These are phyloP conservation scores for Ditula angustiorana DNA, from an alignment of 2,888 invertebrate genomes.

Conservation along the genomic window DNA sequence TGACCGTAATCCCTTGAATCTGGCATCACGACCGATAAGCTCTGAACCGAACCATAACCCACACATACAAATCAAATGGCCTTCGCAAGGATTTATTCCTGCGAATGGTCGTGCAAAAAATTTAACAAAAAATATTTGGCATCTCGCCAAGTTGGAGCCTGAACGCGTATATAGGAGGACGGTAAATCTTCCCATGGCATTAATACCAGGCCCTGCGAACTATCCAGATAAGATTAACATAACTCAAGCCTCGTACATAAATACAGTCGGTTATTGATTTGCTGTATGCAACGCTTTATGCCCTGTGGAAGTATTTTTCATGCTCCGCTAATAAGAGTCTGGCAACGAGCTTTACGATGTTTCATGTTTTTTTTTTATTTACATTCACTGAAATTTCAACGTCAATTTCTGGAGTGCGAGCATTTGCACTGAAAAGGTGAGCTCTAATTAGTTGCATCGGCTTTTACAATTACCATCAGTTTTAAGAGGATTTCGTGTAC, in stretches of 20 bases:
- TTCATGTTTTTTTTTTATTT: neutral
- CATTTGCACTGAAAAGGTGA: neutral
- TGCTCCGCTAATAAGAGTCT: neutral
- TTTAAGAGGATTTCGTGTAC: no score
- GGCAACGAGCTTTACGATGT: neutral
- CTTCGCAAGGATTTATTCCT: constrained; percentile 65
- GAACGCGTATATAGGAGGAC: constrained; percentile 56
- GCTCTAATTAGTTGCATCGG: neutral
- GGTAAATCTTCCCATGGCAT: constrained; percentile 61
- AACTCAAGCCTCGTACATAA: constrained; percentile 43
- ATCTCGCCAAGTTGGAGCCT: constrained; percentile 56
- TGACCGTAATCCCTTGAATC: constrained; percentile 11
- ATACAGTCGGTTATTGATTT: constrained; percentile 19
- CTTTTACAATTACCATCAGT: no score
- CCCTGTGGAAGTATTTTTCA: neutral
- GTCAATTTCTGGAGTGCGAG: neutral
- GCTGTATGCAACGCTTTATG: neutral
- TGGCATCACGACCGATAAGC: constrained; percentile 22
- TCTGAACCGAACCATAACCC: constrained; percentile 3
- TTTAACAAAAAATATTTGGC: constrained; percentile 74
- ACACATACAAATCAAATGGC: constrained; percentile 56
- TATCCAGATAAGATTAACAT: constrained; percentile 52
- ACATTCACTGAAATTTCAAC: neutral
- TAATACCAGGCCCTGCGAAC: constrained; percentile 53
- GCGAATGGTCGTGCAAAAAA: constrained; percentile 57